Conservation (phyloP, 2,888 invertebrate genomes). For the Argyresthia goedartella region DNA sequence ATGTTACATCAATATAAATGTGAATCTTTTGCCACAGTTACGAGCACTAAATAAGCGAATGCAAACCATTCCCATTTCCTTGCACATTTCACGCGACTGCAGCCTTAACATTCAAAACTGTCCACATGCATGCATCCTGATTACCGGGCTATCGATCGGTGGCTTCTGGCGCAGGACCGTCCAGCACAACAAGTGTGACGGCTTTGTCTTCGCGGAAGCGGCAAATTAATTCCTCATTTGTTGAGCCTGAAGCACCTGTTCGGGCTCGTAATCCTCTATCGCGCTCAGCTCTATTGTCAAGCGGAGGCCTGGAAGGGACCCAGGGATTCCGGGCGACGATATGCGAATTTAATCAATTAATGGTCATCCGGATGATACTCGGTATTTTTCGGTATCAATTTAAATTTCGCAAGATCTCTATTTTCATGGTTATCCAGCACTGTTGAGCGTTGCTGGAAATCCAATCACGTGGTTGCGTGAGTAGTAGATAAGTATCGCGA, state of each 20-base stretch:
- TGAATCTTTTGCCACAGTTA: too few species aligned
- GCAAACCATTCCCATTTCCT: neutral
- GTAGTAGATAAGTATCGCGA: too few species aligned
- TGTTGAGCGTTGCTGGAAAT: too few species aligned
- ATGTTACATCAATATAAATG: too few species aligned
- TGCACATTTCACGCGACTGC: neutral
- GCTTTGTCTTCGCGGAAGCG: constrained; percentile 54
- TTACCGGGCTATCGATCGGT: neutral
- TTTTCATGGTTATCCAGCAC: too few species aligned
- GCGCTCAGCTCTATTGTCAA: constrained; percentile 43
- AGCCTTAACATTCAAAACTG: neutral
- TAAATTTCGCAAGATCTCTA: too few species aligned
- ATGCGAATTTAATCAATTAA: constrained; percentile 52
- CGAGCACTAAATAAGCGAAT: neutral
- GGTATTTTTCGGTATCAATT: too few species aligned
- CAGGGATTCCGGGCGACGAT: constrained; percentile 29
- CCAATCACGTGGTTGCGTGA: too few species aligned
- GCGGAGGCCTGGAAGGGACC: constrained; percentile 40
- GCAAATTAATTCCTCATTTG: constrained; percentile 62
- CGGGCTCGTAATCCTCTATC: constrained; percentile 45
- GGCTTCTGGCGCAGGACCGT: neutral
- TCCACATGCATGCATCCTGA: neutral
- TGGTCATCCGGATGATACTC: constrained; percentile 22
- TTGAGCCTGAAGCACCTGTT: constrained; percentile 37
- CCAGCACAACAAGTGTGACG: constrained; percentile 37